Conservation (phyloP, 1,140 invertebrate species). For the Drosophila nikananu region DNA sequence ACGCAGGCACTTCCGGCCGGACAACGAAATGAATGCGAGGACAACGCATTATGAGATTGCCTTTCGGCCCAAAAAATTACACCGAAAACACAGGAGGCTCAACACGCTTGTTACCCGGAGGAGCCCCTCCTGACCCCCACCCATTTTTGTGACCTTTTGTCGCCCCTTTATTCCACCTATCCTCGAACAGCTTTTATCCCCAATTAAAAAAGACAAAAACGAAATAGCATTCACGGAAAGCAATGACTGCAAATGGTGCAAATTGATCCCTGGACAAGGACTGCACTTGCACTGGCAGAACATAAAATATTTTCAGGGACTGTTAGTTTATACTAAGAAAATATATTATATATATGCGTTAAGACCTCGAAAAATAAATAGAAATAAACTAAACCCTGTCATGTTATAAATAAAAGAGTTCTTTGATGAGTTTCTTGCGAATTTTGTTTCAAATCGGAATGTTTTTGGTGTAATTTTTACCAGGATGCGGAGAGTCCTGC, state of each 20-base stretch:
- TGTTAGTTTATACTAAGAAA: not conserved
- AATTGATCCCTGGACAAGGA: conserved; percentile 9
- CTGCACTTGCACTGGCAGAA: not conserved
- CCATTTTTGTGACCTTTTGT: not conserved
- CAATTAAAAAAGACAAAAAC: conserved; percentile 40
- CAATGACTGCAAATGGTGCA: conserved; percentile 43
- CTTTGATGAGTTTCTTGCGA: not conserved
- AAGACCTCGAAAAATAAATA: not conserved
- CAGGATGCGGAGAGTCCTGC: not conserved
- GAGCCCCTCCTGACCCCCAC: not conserved
- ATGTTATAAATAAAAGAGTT: not conserved
- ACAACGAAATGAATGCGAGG: conserved; percentile 45
- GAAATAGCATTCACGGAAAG: conserved; percentile 8
- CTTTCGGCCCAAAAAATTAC: conserved; percentile 30
- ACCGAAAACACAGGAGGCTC: conserved; percentile 66
- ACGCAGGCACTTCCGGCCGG: conserved; percentile 21
- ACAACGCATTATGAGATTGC: conserved; percentile 73
- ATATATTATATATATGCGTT: not conserved
- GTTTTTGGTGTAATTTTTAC: not conserved
- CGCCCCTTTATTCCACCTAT: not conserved
- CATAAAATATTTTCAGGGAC: not conserved
- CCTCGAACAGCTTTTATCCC: conserved; percentile 38
- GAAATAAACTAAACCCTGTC: not conserved
- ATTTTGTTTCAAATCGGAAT: not conserved
- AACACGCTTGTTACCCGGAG: conserved; percentile 46